Conservation (phyloP, 2,797 vertebrate genomes). For the Morus bassanus region DNA sequence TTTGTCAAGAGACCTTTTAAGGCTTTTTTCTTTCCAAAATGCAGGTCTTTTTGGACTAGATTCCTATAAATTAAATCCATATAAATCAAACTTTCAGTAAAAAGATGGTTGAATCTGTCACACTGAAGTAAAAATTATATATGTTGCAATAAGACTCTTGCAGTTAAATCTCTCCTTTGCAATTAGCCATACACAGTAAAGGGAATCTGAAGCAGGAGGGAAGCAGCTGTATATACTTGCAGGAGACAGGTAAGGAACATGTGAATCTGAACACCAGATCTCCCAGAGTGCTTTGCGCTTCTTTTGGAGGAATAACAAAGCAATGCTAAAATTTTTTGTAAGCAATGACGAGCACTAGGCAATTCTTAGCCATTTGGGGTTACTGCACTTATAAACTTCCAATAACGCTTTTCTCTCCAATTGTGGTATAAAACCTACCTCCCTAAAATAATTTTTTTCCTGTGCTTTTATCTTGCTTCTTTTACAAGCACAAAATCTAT, state of each 20-base stretch:
- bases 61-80: background rate
- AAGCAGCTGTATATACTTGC: background rate
- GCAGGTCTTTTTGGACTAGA: accelerated
- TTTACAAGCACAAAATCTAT: background rate
- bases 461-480: background rate
- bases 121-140: background rate
- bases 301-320: background rate
- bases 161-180: background rate
- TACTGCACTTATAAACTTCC: background rate
- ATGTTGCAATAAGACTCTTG: background rate
- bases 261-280: background rate
- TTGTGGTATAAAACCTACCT: background rate
- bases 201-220: background rate
- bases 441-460: background rate
- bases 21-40: background rate
- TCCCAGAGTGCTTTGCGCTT: too few species aligned
- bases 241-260: background rate
- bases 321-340: background rate
- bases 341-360: background rate
- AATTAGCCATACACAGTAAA: background rate
- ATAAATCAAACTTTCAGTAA: background rate
- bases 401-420: background rate
- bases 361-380: background rate
- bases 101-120: background rate
- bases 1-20: background rate